Evolutionary conservation across 53 echinoderm and acorn worm species (phyloP).

Genomic region (Stichopus horrens): DNA sequence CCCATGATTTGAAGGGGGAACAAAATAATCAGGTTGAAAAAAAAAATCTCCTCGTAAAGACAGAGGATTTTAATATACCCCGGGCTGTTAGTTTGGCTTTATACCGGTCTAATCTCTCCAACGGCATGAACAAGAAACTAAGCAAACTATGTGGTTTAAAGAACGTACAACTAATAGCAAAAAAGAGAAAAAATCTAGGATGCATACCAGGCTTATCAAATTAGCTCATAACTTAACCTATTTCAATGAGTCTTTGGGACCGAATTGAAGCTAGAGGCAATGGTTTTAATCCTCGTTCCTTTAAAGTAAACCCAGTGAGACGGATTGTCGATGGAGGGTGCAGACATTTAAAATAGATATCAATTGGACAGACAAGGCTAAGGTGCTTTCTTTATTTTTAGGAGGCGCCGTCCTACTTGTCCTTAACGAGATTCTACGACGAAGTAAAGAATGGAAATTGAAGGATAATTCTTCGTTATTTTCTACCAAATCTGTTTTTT

Average conservation of each 20-base stretch:
- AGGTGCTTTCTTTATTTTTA: not conserved
- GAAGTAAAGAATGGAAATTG: constrained; percentile 27
- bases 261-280: constrained; percentile 38
- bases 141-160: constrained; percentile 26
- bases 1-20: too few relatives aligned
- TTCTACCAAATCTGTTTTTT: not conserved
- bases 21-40: not conserved
- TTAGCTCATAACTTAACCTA: constrained; percentile 46
- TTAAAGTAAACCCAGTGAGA: not conserved
- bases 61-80: constrained; percentile 2
- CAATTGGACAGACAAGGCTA: not conserved
- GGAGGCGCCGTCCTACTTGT: constrained; percentile 15
- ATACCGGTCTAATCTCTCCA: not conserved
- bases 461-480: constrained; percentile 25
- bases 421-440: constrained; percentile 28
- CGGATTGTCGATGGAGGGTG: constrained; percentile 30
- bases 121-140: constrained; percentile 11
- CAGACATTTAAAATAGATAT: constrained; percentile 41
- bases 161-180: constrained; percentile 9
- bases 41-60: not conserved
- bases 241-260: constrained; percentile 33
- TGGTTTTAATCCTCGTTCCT: not conserved
- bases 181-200: constrained; percentile 6
- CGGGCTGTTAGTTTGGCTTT: not conserved
- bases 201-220: constrained; percentile 32